Conservation (phyloP, 2,113 vertebrate species). For the Cyprinodon variegatus region DNA sequence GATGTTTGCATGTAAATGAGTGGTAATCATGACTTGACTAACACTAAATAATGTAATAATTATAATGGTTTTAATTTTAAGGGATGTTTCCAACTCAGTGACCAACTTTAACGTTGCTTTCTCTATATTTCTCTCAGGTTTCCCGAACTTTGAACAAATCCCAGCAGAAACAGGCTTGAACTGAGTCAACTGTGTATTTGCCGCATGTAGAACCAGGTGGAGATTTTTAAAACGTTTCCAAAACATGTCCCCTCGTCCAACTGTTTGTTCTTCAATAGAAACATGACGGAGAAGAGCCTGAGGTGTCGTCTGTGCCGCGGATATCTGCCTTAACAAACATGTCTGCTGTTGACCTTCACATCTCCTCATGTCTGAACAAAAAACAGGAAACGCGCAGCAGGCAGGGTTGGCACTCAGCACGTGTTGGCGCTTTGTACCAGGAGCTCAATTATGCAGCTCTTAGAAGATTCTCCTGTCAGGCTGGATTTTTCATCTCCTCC, state of each 20-base stretch:
- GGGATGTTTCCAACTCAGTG: no score
- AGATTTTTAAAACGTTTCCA: no score
- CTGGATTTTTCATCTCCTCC: constrained; percentile 23
- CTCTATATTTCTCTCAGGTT: no score
- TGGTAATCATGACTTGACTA: no score
- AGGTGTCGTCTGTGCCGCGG: not conserved
- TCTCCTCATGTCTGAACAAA: constrained; percentile 11
- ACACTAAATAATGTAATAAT: no score
- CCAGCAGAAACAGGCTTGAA: no score
- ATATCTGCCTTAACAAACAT: constrained; percentile 3
- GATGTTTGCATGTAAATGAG: no score
- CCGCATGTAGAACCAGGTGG: no score
- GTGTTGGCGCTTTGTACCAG: constrained; percentile 22
- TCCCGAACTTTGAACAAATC: no score
- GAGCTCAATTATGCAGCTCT: constrained; percentile 35
- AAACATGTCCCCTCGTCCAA: not conserved
- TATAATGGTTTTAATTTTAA: no score
- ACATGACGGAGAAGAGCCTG: not conserved
- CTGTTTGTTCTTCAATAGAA: not conserved
- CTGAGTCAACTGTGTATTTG: no score
- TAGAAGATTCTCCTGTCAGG: constrained; percentile 45
- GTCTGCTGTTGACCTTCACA: not conserved
- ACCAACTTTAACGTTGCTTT: no score
- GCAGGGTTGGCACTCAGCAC: constrained; percentile 2
- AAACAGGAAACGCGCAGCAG: not conserved